Evolutionary conservation across 2,888 invertebrate species (phyloP), one percentile per base, ranked within the genome.

Genomic region (Beris chalybata): DNA sequence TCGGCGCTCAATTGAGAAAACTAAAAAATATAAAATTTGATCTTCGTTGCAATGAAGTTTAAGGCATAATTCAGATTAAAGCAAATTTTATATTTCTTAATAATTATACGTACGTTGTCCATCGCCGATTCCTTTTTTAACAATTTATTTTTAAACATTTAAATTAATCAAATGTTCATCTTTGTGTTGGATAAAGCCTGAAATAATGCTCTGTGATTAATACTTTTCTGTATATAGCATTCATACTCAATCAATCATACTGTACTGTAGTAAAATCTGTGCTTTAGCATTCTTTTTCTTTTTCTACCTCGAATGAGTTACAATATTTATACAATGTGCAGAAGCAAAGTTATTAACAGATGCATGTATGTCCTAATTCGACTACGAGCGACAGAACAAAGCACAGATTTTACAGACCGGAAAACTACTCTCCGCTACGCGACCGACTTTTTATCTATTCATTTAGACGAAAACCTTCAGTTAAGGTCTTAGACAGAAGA

Each of bases 131-230:
- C 67, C 69, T 58, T 66, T 66, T 54, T 54, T 63, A 55, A 64
- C 32, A 66, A 56, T 71, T 67, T 70, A 69, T 70, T 70, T 70
- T 67, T 72, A 66, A 67, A 67, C 65, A 67, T 70, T 68, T 63
- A 58, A 66, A 13, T 50, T 63, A 50, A 66, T 56, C 30, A 67
- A 70, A 70, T 66, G 67, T 67, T 70, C 68, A 63, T 69, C 66
- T 63, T 56, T 70, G 71, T 71, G 72, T 72, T 71, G 71, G 63
- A 52, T 64, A 67, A 70, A 68, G 71, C 75, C 75, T 75, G 74
- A 74, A 75, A 75, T 74, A 74, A 75, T 74, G 73, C 73, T 73
- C 72, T 73, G 72, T 73, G 74, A 75, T 75, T 75, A 75, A 75
- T 75, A 74, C 67, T 72, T 73, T 74, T 74, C 70, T 71, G 70